Evolutionary conservation across 2,797 vertebrate genomes (phyloP), one percentile per base, ranked within the genome.

Genomic region (Lacerta bilineata): DNA sequence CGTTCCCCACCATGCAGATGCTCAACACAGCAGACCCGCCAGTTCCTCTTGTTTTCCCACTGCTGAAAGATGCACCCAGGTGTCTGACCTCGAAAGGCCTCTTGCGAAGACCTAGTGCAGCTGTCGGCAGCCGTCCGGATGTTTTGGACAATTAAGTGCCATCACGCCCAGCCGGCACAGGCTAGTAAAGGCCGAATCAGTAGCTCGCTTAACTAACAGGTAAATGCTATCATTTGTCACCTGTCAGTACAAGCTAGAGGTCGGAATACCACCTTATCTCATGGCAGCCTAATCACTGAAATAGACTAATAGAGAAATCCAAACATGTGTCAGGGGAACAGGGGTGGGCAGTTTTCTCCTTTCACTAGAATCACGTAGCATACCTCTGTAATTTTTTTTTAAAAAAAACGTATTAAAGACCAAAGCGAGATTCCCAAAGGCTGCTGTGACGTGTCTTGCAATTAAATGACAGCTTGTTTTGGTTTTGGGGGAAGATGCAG

Each of bases 371-470:
- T 66, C 8, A 13, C 20, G 8, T 25, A 64, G 2, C n/a, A 17
- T 46, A 77, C 64, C 2, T 66, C 13, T 74, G 9, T 17, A n/a
- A 43, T 88, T 86, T 90, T 86, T 33, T 33, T 33, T 33, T 33
- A 33, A 33, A 15, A 15, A 17, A 76, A 66, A 41, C 8, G 10
- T 25, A 23, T 80, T 77, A 46, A 88, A 82, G 80, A 79, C 4
- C 39, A 25, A 75, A 86, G 64, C 3, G 23, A 83, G 55, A 29
- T 90, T 87, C 66, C 78, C 43, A 39, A 92, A 87, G 18, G 75
- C 84, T 78, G 89, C 1, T 17, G 27, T 17, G 8, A 68, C 39
- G 46, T 36, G 33, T 68, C 66, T 66, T 25, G 64, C 25, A 77
- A 55, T 50, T 36, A 18, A 55, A 66, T 11, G 27, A 41, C 2